Base-by-base conservation (phyloP, 2,888 invertebrate species). In the Ophraella communa region DNA sequence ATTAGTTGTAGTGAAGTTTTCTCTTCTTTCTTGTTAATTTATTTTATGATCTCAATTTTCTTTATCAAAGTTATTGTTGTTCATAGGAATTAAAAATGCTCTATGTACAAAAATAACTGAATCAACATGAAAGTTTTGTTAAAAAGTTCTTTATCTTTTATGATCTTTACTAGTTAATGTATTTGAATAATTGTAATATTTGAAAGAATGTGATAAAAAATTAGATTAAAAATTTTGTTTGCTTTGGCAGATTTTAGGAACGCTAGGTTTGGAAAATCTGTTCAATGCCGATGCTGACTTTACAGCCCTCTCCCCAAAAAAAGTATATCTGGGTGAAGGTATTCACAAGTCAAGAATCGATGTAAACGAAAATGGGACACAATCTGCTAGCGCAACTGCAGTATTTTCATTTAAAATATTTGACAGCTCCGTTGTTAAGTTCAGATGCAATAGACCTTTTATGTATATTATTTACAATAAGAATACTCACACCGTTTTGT, bases 361-460 rank as follows among this genome's bases (percentile, higher is more conserved):
- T 74, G 85, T 94, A 10, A 90, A 92, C 73, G 95, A 95, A 81
- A 89, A 93, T 76, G 92, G 95, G 30, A 91, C 94, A 1, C 91
- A 90, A 56, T 95, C 95, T 0, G 90, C 94, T 0, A 95, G 94
- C 0, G 93, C 94, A 1, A 94, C 95, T 0, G 91, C 92, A 0
- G 82, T 94, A 51, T 92, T 94, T 79, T 90, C 89, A 35, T 94
- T 93, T 86, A 87, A 94, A 11, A 93, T 93, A 30, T 77, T 77
- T 73, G 69, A 69, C 35, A 78, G 77, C 56, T 77, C 79, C 35
- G 85, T 92, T 21, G 84, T 88, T 0, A 90, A 91, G 67, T 94
- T 94, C 81, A 87, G 87, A 52, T 93, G 93, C 74, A 90, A 94
- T 83, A 91, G 91, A 84, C 94, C 95, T 1, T 95, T 95, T 83